Percentiles rank a stretch among this genome's conserved stretches.
Conservation (phyloP, 2,888 invertebrate genomes). For the Hypolimnas misippus region DNA sequence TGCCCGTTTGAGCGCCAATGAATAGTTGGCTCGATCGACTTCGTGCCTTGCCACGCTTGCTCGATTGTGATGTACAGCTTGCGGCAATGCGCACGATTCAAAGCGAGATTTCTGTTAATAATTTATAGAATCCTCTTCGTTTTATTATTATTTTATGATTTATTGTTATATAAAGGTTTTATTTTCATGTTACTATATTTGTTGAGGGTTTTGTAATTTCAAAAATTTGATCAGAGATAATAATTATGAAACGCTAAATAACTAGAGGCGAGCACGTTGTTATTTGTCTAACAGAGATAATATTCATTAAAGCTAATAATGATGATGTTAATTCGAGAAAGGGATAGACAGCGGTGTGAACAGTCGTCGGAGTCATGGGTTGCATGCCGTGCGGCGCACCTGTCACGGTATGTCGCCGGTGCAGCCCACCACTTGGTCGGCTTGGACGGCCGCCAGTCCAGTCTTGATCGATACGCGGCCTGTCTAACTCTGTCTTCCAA, state of each 20-base stretch:
- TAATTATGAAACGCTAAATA: background rate
- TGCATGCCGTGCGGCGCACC: slow-evolving; percentile 72
- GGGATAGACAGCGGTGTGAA: slow-evolving; percentile 50
- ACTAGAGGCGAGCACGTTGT: background rate
- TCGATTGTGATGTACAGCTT: slow-evolving; percentile 82
- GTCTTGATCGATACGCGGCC: slow-evolving; percentile 76
- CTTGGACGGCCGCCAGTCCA: slow-evolving; percentile 77
- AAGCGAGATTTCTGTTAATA: slow-evolving; percentile 71
- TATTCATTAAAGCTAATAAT: slow-evolving; percentile 5
- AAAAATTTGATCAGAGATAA: background rate
- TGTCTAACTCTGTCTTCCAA: slow-evolving; percentile 81
- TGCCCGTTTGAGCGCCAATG: slow-evolving; percentile 82
- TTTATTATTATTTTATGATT: slow-evolving; percentile 44
- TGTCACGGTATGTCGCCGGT: slow-evolving; percentile 76
- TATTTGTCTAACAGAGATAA: background rate
- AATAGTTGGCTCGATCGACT: slow-evolving; percentile 83
- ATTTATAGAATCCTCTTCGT: slow-evolving; percentile 42
- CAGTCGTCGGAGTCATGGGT: slow-evolving; percentile 71
- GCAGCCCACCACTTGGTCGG: slow-evolving; percentile 79
- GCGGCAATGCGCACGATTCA: slow-evolving; percentile 72
- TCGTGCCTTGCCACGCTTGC: slow-evolving; percentile 81
- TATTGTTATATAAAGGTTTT: slow-evolving; percentile 22
- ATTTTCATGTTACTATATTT: background rate
- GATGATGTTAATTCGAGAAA: slow-evolving; percentile 25
- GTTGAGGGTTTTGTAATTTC: background rate